Base-by-base conservation (phyloP, 1,140 invertebrate genomes). In the Phortica variegata region DNA sequence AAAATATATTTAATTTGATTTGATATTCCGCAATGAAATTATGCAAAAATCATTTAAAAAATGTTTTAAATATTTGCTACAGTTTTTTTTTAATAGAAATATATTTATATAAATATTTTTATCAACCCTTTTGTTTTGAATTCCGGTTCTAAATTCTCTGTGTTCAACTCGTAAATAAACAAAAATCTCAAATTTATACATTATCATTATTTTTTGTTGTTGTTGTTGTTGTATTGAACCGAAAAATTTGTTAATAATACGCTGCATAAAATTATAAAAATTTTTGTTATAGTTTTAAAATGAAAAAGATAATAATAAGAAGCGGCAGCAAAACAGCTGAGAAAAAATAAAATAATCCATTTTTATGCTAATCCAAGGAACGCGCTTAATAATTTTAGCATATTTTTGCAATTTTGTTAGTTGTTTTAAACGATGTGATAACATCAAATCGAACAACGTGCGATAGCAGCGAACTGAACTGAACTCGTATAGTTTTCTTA, bases 401-500 rank as follows among this genome's bases (percentile, higher is more conserved):
- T 68, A 68, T 63, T 60, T 55, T 55, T 59, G 60, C 60, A 47
- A 63, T 68, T 68, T 68, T 52, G 63, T 63, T 68, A 68, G 63
- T 68, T 68, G 60, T 68, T 68, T 68, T 68, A 68, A 68, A 68
- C 63, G 63, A 68, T 68, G 63, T 68, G 63, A 68, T 68, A 68
- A 68, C 58, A 68, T 68, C n/a, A n/a, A n/a, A n/a, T n/a, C n/a
- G n/a, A n/a, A n/a, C n/a, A n/a, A n/a, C n/a, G n/a, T n/a, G n/a
- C n/a, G n/a, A n/a, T n/a, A 63, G 54, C 43, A 38, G 41, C n/a
- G 15, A 44, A n/a, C n/a, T n/a, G n/a, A n/a, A n/a, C n/a, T n/a
- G n/a, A n/a, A n/a, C n/a, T n/a, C n/a, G n/a, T n/a, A n/a, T n/a
- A n/a, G n/a, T n/a, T n/a, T n/a, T n/a, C n/a, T n/a, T n/a, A n/a